Evolutionary conservation across 2,797 vertebrate species (phyloP).

Genomic region (Tolypeutes matacus): DNA sequence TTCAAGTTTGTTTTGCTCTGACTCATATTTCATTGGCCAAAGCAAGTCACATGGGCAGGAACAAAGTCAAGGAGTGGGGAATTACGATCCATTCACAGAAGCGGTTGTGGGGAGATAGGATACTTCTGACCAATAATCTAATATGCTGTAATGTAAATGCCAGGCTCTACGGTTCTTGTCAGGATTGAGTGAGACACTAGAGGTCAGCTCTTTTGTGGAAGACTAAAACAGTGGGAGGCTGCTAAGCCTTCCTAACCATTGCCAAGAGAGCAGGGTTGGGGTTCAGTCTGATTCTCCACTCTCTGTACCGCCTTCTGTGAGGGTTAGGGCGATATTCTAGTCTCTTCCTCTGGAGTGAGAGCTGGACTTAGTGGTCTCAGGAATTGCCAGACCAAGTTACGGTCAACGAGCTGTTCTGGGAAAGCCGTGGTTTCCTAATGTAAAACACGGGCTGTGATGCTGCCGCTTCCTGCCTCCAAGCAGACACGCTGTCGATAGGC

Average conservation of each 20-base stretch:
- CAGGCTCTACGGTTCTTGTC: background rate
- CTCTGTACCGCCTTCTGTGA: no score
- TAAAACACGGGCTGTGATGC: background rate
- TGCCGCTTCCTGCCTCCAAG: background rate
- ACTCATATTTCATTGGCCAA: background rate
- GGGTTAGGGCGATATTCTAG: background rate
- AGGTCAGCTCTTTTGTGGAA: background rate
- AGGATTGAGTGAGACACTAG: background rate
- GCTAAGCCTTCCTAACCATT: background rate
- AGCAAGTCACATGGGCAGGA: background rate
- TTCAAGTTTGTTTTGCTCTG: background rate
- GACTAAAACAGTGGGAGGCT: background rate
- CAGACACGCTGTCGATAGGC: background rate
- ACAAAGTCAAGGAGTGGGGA: background rate
- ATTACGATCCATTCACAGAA: background rate
- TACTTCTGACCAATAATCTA: background rate
- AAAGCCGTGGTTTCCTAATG: background rate
- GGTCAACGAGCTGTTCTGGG: background rate
- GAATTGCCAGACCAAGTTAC: background rate
- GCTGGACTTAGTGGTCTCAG: background rate
- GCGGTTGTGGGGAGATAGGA: background rate
- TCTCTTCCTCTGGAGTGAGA: background rate
- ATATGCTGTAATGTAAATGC: background rate
- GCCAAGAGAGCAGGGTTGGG: no score
- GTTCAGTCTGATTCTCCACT: no score